A percentile compares a stretch with the other conserved stretches of the same genome.
phyloP scores from a whole-genome alignment of 2,797 vertebrate genomes.

The Sardinella longiceps region DNA sequence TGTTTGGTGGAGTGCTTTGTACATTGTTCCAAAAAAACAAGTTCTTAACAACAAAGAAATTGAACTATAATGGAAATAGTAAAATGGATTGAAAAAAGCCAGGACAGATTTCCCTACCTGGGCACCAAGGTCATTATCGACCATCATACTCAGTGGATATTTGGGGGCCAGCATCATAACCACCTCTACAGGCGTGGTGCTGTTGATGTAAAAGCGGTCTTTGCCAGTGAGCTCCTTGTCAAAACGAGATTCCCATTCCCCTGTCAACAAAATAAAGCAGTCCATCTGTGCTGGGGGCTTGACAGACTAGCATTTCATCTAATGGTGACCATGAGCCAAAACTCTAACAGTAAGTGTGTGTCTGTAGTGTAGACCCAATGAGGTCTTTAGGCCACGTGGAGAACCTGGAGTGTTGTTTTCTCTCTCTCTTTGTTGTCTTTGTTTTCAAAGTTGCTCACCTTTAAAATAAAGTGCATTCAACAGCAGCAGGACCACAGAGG shows the following conservation, averaged over 20 bases:
- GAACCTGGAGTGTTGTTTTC: neutral
- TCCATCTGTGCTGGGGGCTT: neutral
- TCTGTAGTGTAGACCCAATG: neutral
- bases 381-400: neutral
- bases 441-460: slow-evolving; percentile 67
- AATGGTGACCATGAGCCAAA: too few species aligned
- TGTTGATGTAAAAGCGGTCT: slow-evolving; percentile 81
- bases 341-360: neutral
- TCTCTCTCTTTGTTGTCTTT: neutral
- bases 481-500: slow-evolving; percentile 79
- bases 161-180: slow-evolving; percentile 88
- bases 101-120: slow-evolving; percentile 72
- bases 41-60: too few species aligned
- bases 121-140: slow-evolving; percentile 74
- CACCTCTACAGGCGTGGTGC: slow-evolving; percentile 74
- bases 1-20: too few species aligned
- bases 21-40: too few species aligned
- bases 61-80: neutral
- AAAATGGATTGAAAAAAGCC: neutral
- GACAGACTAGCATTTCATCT: neutral
- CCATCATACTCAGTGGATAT: slow-evolving; percentile 83
- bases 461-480: slow-evolving; percentile 89
- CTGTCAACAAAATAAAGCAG: slow-evolving; percentile 61
- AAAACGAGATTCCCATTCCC: slow-evolving; percentile 86
- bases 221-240: slow-evolving; percentile 78